Percentiles rank a stretch among this genome's conserved stretches.
Evolutionary conservation across 2,113 vertebrate genomes (phyloP).

Genomic region (Solea senegalensis): DNA sequence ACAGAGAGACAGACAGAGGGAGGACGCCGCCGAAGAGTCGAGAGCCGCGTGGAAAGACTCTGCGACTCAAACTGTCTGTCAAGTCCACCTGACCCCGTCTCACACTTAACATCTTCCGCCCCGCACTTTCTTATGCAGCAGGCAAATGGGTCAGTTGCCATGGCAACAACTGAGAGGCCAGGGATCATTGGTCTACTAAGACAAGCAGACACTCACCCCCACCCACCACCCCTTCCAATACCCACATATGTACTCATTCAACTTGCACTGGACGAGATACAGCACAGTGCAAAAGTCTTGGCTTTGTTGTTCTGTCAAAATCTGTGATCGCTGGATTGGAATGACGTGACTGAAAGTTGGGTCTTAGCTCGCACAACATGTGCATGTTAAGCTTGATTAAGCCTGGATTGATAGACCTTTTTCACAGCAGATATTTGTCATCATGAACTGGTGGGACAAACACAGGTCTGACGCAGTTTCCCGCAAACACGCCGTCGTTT

Average conservation of each 20-base stretch:
- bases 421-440: too few species aligned
- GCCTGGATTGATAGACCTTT: too few species aligned
- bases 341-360: too few species aligned
- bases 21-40: constrained; percentile 22
- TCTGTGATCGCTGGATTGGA: too few species aligned
- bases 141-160: constrained; percentile 96
- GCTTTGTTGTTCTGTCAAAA: too few species aligned
- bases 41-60: constrained; percentile 23
- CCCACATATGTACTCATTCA: neutral
- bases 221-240: neutral
- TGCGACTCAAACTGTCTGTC: constrained; percentile 87
- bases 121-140: constrained; percentile 70
- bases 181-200: constrained; percentile 92
- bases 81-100: constrained; percentile 85
- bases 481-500: too few species aligned
- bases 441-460: too few species aligned
- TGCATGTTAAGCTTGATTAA: too few species aligned
- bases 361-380: too few species aligned
- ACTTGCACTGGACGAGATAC: too few species aligned
- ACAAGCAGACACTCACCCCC: constrained; percentile 81
- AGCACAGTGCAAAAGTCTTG: too few species aligned
- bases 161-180: constrained; percentile 93
- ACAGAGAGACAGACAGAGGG: constrained; percentile 7
- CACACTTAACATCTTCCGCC: constrained; percentile 61
- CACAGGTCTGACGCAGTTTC: too few species aligned